Evolutionary conservation across 2,113 vertebrate species (phyloP).

Genomic region (Labeo rohita): DNA sequence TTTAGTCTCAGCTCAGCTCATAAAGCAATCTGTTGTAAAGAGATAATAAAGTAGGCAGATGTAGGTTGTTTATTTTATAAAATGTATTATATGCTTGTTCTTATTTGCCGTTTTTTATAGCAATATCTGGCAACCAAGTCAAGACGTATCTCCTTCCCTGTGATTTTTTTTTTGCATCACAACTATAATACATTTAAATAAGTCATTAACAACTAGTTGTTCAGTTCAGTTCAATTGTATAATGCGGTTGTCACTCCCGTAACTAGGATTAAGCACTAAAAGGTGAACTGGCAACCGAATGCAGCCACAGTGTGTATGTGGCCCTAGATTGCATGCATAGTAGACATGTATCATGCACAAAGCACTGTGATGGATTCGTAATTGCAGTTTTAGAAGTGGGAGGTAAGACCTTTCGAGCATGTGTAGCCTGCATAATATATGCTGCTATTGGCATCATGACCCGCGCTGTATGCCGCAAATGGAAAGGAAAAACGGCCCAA

Average conservation of each 20-base stretch:
- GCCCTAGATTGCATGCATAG: not conserved
- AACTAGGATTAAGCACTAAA: not conserved
- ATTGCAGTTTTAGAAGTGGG: not conserved
- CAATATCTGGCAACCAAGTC: too few species aligned
- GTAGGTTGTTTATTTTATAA: too few species aligned
- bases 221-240: not conserved
- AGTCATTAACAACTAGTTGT: not conserved
- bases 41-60: too few species aligned
- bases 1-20: not conserved
- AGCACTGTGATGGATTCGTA: not conserved
- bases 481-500: not conserved
- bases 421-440: not conserved
- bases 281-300: not conserved
- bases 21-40: too few species aligned
- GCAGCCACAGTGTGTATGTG: not conserved
- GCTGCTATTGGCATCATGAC: not conserved
- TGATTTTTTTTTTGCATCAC: too few species aligned
- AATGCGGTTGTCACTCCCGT: not conserved
- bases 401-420: not conserved
- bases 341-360: not conserved
- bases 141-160: too few species aligned
- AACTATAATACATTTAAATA: not conserved
- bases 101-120: too few species aligned
- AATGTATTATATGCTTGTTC: too few species aligned
- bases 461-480: not conserved